Base-by-base conservation (phyloP, 2,888 invertebrate species). In the Abscondita cerata region DNA sequence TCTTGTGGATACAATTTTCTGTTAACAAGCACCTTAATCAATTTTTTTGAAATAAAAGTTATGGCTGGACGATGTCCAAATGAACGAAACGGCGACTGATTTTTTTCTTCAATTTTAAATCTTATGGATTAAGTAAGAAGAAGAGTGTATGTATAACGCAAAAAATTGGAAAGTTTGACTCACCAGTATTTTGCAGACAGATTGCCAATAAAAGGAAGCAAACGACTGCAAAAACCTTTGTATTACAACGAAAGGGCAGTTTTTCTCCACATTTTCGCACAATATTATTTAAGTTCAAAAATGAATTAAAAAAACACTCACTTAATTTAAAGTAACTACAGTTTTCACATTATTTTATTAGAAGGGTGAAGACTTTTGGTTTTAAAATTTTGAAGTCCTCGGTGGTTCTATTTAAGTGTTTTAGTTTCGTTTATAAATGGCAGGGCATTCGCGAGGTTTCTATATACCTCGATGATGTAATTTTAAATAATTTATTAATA, bases 391-490 rank as follows among this genome's bases (percentile, higher is more conserved):
- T 52, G 57, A 41, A 25, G 25, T 46, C 52, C 56, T 53, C 62
- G 57, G 16, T 51, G 57, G 16, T 51, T 51, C 63, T 64, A 64
- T 64, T 64, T 59, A 52, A 59, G 31, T 55, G 59, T 59, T 59
- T 55, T 55, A 59, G 54, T 62, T 59, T 59, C 55, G 59, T 41
- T 25, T 64, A 64, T 51, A 64, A 64, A 64, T 64, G 59, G 63
- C 59, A 44, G 25, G 25, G 44, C 57, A 51, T 57, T 57, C 50
- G 51, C 58, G 44, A 40, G 44, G 44, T 20, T 54, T 50, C 40
- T 62, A 62, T 62, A 62, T 53, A 54, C 55, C 61, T 16, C 63
- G 63, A 40, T 64, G 63, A 64, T 59, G 55, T 59, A 64, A 64
- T 15, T 33, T 54, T 51, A 51, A 25, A 25, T 25, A 19, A 25